Base-by-base conservation (phyloP, 2,113 vertebrate genomes). In the Oreochromis spilurus region DNA sequence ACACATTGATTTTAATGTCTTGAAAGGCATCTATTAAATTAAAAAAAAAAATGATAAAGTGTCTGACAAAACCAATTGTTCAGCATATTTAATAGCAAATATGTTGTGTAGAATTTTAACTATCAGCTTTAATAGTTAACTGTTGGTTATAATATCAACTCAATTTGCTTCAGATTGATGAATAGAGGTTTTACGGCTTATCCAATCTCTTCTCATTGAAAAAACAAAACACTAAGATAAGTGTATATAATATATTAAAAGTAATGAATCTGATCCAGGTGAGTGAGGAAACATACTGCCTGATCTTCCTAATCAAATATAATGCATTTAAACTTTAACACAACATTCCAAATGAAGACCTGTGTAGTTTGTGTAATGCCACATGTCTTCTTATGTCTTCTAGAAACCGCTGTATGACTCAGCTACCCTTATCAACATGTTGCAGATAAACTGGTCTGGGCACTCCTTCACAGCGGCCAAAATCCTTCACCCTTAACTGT, bases 391-490 rank as follows among this genome's bases (percentile, higher is more conserved):
- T 16, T 17, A 45, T 45, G 75, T 16, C 19, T 80, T 84, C 34
- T 3, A 84, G 29, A 81, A 87, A 83, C 21, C 9, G 5, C 43
- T 24, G 53, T n/a, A 40, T 52, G 40, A 84, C 16, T 14, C 54
- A 40, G 54, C 91, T 89, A 58, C 4, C 72, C 78, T 93, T 95
- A 95, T 95, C 95, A 88, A 24, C 29, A 81, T 8, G 4, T 8
- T 5, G 21, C 93, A 89, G 90, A 93, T 94, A 95, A 70, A 62
- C 10, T 2, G 10, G 82, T 65, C 5, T n/a, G 88, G 87, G 85
- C 14, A 50, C 31, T 40, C 9, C 38, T 52, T 77, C 60, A 90
- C 34, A 57, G 54, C 24, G 6, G 26, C 5, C 26, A 29, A 81
- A 67, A 34, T n/a, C 14, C 43, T 75, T 38, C 72, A 58, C 14